Evolutionary conservation across 1,140 invertebrate species (phyloP).

Genomic region (Eupristina koningsbergeri): DNA sequence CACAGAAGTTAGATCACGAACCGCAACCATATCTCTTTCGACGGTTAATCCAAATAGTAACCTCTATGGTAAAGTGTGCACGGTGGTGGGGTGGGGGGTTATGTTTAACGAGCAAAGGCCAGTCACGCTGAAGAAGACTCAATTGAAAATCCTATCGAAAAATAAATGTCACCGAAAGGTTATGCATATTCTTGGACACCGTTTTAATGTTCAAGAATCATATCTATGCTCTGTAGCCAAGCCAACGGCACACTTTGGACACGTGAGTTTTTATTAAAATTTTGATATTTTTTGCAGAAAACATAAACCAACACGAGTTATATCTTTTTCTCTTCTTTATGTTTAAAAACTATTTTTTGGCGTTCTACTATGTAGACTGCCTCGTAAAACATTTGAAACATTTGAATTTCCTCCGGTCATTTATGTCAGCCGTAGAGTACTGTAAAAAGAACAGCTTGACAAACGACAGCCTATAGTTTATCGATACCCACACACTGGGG

Average conservation of each 20-base stretch:
- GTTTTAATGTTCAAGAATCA: background rate
- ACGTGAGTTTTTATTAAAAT: background rate
- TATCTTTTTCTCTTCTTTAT: no score
- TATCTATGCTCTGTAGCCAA: background rate
- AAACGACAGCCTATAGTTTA: no score
- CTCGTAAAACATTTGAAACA: no score
- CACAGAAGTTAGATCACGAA: background rate
- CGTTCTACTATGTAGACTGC: no score
- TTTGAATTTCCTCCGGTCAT: no score
- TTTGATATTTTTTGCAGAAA: no score
- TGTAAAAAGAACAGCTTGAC: no score
- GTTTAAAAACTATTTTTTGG: no score
- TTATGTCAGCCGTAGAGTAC: no score
- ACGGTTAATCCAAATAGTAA: background rate
- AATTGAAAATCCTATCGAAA: background rate
- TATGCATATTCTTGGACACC: background rate
- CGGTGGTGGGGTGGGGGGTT: background rate
- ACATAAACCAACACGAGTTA: no score
- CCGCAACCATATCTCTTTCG: background rate
- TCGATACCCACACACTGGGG: no score
- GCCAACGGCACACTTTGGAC: background rate
- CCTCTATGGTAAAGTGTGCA: background rate
- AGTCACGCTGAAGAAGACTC: background rate
- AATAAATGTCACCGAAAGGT: background rate
- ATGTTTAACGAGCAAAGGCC: background rate